Evolutionary conservation across 2,113 vertebrate species (phyloP), one percentile per base, ranked within the genome.

Genomic region (Capreolus pygargus): DNA sequence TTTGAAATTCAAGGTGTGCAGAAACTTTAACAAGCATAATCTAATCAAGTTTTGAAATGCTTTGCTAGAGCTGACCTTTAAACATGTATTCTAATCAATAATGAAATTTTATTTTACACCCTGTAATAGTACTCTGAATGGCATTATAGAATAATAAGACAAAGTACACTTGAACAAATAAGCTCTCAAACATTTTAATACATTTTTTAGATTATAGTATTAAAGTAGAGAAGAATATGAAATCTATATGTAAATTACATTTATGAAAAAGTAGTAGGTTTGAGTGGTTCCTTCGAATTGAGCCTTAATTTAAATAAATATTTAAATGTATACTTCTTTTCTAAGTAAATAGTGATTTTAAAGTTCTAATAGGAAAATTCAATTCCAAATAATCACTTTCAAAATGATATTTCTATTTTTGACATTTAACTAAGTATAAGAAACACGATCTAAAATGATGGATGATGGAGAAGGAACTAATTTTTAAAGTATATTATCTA

Each of bases 31-130:
- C 78, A 97, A 89, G 89, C 52, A 76, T 97, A 98, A 97, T 91
- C 57, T 95, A 96, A 98, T 97, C 91, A 97, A 76, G 76, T 86
- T 97, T 97, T 90, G 50, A 95, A 97, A 95, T 97, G 91, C 89
- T 97, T 95, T 96, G 83, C 61, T 97, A 86, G 50, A 95, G 16
- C 16, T 98, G 96, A 97, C 97, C 96, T 98, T 98, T 98, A 97
- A 97, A 81, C 14, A 36, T 97, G 74, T 97, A 92, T 97, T 98
- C 27, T 60, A 97, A 97, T 98, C 97, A 98, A 97, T 97, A 97
- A 97, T 95, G 89, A 95, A 98, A 96, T 97, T 97, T 97, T 96
- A 93, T 92, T 93, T 94, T 97, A 43, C n/a, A 91, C 28, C n/a
- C 14, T 55, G 4, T 83, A 94, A 67, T 52, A 89, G 60, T 78